phyloP scores from a whole-genome alignment of 2,797 vertebrate species.

The Sebastes hubbsi region DNA sequence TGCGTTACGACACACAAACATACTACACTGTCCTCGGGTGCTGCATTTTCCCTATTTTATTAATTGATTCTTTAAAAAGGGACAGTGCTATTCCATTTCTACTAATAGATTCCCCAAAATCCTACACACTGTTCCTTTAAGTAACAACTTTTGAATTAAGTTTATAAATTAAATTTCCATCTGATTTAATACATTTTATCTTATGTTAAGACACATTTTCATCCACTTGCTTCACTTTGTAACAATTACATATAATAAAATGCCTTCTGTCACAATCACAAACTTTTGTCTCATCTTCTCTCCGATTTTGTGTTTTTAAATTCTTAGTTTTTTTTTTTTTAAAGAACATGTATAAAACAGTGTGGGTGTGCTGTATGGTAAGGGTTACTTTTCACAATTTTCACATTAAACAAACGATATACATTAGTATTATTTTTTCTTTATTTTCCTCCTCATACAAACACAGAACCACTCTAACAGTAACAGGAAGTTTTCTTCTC shows the following conservation, averaged over 20 bases:
- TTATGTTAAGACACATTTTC: background rate
- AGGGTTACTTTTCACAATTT: background rate
- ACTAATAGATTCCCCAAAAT: too few species aligned
- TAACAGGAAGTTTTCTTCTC: background rate
- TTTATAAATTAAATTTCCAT: background rate
- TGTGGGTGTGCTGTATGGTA: too few species aligned
- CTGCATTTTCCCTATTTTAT: background rate
- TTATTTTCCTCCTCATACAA: background rate
- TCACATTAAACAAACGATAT: background rate
- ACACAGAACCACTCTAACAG: background rate
- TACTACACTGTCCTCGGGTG: background rate
- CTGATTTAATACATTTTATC: too few species aligned
- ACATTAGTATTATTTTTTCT: background rate
- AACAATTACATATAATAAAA: background rate
- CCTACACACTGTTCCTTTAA: too few species aligned
- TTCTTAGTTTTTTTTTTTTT: background rate
- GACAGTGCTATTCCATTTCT: too few species aligned
- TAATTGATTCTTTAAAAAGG: background rate
- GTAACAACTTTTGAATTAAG: background rate
- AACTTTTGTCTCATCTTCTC: background rate
- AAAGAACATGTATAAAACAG: background rate
- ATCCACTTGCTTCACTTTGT: background rate
- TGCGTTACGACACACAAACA: background rate
- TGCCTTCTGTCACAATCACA: rapidly evolving
- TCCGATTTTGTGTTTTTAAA: background rate